Base-by-base conservation (phyloP, 2,797 vertebrate species). In the Halcyon leucocephala region DNA sequence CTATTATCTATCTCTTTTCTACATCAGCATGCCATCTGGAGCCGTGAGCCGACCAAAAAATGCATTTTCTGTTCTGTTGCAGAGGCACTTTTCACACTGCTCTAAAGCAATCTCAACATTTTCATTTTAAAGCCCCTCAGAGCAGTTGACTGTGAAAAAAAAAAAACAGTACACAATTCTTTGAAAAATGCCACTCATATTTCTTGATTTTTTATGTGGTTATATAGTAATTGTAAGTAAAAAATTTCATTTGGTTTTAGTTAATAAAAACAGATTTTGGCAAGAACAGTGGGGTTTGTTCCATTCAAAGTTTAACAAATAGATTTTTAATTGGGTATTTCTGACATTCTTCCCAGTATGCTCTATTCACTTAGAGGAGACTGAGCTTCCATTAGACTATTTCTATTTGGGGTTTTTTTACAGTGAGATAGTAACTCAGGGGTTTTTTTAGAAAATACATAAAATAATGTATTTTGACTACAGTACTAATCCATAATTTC, bases 1-100 rank as follows among this genome's bases (percentile, higher is more conserved):
- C 87, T 92, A 72, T 89, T 77, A 91, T 44, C 81, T 84, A 29
- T n/a, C 62, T 67, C 48, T 95, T 95, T 94, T 78, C 80, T 96
- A 70, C 92, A 83, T 76, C 80, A 84, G 81, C 42, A n/a, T 86
- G 86, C 41, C 57, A 95, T 57, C 83, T 94, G 89, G 86, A 90
- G 18, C 60, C 2, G 3, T 31, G 14, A 95, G 78, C 14, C 61
- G 71, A 91, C 22, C 67, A 78, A 97, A 95, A 91, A 90, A 48
- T 51, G 77, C 17, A 39, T 80, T 96, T 82, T 73, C 54, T 85
- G 48, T 65, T 86, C 65, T 84, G 76, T 44, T 57, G 52, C 31
- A 95, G 62, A 93, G 70, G 28, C 24, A 17, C 55, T 89, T 46
- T 73, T 94, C 52, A 62, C 31, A n/a, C 11, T 69, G 22, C 24